These are phyloP conservation scores for Anticlea derivata DNA, from an alignment of 2,888 invertebrate genomes.

Conservation along the genomic window DNA sequence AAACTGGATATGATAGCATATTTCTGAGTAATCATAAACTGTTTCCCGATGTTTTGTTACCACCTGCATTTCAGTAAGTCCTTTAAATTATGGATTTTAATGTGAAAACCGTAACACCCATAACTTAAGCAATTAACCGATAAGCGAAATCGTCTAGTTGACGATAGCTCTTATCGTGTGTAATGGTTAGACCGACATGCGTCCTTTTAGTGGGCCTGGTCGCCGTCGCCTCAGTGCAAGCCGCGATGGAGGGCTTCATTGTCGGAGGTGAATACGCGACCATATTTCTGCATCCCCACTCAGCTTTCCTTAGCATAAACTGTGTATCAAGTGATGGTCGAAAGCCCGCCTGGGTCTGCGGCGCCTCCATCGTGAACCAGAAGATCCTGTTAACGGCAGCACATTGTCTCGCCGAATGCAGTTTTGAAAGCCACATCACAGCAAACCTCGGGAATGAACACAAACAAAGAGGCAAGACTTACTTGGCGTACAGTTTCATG, in stretches of 20 bases:
- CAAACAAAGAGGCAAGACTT: neutral
- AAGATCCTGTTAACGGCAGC: constrained; percentile 22
- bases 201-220: constrained; percentile 3
- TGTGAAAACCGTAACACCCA: constrained; percentile 2
- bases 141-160: constrained; percentile 3
- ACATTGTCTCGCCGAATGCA: constrained; percentile 14
- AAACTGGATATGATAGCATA: too few species aligned
- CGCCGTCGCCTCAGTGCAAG: neutral
- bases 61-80: neutral
- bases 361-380: constrained; percentile 39
- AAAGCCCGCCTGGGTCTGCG: constrained; percentile 33
- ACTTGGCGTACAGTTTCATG: constrained; percentile 20
- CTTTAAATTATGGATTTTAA: neutral
- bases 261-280: constrained; percentile 24
- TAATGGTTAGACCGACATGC: constrained; percentile 7
- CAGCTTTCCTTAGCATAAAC: constrained; percentile 25
- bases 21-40: too few species aligned
- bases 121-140: constrained; percentile 11
- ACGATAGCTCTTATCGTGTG: constrained; percentile 1
- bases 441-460: neutral
- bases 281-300: constrained; percentile 24
- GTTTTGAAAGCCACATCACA: neutral
- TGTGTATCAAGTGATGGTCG: constrained; percentile 5
- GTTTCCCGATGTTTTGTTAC: too few species aligned
- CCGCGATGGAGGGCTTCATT: constrained; percentile 27